Conservation (phyloP, 30 jellyfish, hydroid and myxozoan genomes). For the Cassiopea xamachana region DNA sequence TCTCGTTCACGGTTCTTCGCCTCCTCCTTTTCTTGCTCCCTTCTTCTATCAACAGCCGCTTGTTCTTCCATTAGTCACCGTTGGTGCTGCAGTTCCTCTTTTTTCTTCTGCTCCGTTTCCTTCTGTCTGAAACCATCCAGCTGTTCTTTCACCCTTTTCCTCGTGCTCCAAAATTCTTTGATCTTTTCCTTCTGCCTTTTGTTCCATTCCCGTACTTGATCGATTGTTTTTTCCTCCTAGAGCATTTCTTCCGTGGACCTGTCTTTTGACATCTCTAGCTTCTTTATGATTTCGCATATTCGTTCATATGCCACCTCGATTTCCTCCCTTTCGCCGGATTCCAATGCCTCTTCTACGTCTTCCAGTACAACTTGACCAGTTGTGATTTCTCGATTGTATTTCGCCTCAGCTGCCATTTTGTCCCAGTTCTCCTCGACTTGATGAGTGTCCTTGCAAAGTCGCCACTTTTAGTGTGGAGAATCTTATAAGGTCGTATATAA, state of each 20-base stretch:
- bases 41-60: conserved; percentile 24
- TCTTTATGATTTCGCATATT: conserved; percentile 26
- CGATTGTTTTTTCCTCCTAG: conserved; percentile 42
- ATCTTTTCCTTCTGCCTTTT: conserved; percentile 52
- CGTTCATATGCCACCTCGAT: conserved; percentile 52
- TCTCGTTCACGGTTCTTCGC: conserved; percentile 44
- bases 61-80: conserved; percentile 57
- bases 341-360: conserved; percentile 54
- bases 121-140: conserved; percentile 11
- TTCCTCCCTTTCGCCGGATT: conserved; percentile 45
- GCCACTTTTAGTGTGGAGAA: conserved; percentile 55
- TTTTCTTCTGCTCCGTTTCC: conserved; percentile 53
- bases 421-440: conserved; percentile 38
- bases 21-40: conserved; percentile 53
- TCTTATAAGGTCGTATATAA: conserved; percentile 7
- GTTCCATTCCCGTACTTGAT: conserved; percentile 57
- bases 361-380: conserved; percentile 36
- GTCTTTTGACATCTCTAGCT: conserved; percentile 29
- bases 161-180: conserved; percentile 24
- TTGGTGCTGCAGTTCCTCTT: conserved; percentile 61
- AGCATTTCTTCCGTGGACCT: conserved; percentile 30
- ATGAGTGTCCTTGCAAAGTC: conserved; percentile 35
- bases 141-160: conserved; percentile 52
- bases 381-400: conserved; percentile 45
- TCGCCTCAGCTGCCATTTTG: conserved; percentile 39